Conservation (phyloP, 2,113 vertebrate species). For the Antechinus stuartii region DNA sequence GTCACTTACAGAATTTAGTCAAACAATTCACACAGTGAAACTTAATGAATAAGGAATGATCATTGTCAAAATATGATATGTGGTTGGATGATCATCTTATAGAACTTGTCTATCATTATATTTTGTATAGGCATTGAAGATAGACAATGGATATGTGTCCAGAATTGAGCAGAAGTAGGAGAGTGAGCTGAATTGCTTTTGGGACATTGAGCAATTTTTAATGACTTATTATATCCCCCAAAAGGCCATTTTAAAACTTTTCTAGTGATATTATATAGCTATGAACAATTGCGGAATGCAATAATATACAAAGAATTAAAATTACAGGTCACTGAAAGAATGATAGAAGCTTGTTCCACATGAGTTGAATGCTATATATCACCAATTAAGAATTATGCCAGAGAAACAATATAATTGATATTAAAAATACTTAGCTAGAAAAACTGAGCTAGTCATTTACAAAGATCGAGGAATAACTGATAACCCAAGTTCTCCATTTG, state of each 20-base stretch:
- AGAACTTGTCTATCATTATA: neutral
- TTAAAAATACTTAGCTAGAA: neutral
- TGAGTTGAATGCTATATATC: neutral
- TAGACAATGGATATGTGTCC: neutral
- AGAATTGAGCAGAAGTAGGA: neutral
- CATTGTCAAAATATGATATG: neutral
- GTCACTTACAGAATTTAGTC: neutral
- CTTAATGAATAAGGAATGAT: neutral
- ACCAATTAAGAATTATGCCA: neutral
- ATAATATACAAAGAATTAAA: neutral
- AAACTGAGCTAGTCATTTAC: too few species aligned
- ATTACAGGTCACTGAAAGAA: too few species aligned
- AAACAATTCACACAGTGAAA: neutral
- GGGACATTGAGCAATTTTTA: neutral
- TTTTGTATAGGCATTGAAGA: neutral
- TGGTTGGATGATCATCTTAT: neutral
- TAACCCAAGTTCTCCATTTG: too few species aligned
- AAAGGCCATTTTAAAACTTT: neutral
- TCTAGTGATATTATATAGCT: neutral
- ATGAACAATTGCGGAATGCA: neutral
- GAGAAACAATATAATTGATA: neutral
- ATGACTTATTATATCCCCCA: neutral
- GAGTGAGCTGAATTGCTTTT: neutral
- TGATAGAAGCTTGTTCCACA: neutral
- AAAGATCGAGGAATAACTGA: too few species aligned